These are phyloP conservation scores for Centropus bengalensis DNA, from an alignment of 2,113 vertebrate species.

Conservation along the genomic window DNA sequence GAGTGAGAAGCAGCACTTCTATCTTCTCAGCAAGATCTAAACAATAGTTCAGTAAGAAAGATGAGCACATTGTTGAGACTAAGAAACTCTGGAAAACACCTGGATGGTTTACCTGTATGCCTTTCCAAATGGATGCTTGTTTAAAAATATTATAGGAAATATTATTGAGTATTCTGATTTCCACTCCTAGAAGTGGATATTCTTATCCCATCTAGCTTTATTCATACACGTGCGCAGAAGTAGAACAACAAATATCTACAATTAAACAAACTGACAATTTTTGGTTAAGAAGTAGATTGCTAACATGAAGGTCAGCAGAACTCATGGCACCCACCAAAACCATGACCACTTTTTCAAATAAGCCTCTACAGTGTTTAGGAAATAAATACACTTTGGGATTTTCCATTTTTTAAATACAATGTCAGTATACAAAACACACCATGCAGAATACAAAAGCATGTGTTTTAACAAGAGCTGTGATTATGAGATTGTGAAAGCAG, in stretches of 20 bases:
- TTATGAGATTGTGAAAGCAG: not conserved
- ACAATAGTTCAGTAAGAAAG: not conserved
- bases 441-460: not conserved
- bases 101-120: not conserved
- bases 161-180: not conserved
- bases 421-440: not conserved
- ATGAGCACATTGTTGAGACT: fast-evolving
- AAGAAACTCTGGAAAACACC: not conserved
- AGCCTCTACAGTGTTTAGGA: not conserved
- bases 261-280: not conserved
- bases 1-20: not conserved
- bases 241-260: not conserved
- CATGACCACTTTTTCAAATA: not conserved
- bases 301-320: not conserved
- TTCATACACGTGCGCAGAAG: not conserved
- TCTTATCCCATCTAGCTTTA: not conserved
- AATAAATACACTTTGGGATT: not conserved
- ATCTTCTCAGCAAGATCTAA: not conserved
- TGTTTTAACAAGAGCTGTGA: not conserved
- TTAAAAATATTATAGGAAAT: not conserved
- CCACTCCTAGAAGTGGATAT: not conserved
- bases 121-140: not conserved
- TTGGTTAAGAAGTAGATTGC: not conserved
- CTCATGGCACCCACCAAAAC: not conserved
- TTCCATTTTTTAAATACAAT: not conserved